Evolutionary conservation across 2,888 invertebrate genomes (phyloP).

Genomic region (Conistra vaccinii): DNA sequence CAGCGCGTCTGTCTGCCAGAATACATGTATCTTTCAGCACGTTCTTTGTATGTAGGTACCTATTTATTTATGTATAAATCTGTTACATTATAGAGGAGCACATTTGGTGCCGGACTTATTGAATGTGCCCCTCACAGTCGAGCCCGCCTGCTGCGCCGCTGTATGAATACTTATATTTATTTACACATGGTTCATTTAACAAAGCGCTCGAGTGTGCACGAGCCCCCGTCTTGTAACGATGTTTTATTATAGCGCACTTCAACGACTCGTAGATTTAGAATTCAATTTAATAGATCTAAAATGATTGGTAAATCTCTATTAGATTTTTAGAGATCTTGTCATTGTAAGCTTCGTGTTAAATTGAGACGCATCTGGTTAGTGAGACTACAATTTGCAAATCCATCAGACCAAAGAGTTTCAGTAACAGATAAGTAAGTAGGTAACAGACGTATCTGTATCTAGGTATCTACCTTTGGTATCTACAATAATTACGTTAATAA

Average conservation of each 20-base stretch:
- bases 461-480: no score
- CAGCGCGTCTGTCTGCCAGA: background rate
- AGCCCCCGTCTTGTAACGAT: conserved; percentile 77
- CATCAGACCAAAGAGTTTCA: background rate
- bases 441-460: no score
- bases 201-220: conserved; percentile 83
- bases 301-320: conserved; percentile 29
- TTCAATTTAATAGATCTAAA: conserved; percentile 48
- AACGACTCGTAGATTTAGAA: conserved; percentile 56
- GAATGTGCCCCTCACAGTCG: conserved; percentile 81
- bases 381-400: background rate
- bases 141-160: conserved; percentile 83
- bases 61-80: conserved; percentile 15
- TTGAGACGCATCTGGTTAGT: background rate
- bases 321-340: conserved; percentile 1
- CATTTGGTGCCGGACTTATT: conserved; percentile 81
- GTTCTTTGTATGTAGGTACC: conserved; percentile 7
- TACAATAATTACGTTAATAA: background rate
- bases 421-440: background rate
- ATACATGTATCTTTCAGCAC: conserved; percentile 3
- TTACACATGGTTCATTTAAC: conserved; percentile 90
- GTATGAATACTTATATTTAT: conserved; percentile 89
- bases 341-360: background rate
- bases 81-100: conserved; percentile 55
- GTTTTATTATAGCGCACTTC: conserved; percentile 73